These are phyloP conservation scores for Urocynchramus pylzowi DNA, from an alignment of 2,113 vertebrate species.

Conservation along the genomic window DNA sequence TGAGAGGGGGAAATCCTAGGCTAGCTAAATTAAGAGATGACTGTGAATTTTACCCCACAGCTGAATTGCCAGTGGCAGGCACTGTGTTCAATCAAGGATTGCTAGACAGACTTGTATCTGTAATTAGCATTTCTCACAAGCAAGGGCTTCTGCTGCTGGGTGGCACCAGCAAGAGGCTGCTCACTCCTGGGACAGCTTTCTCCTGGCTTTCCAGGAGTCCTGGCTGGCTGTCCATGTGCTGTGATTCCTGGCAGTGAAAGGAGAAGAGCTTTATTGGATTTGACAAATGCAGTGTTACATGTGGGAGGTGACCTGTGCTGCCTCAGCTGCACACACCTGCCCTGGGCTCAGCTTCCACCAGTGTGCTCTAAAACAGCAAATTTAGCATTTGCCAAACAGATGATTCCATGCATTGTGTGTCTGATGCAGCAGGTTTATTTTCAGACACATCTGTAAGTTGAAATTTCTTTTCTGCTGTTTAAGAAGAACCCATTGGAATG, in stretches of 20 bases:
- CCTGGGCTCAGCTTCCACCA: not conserved
- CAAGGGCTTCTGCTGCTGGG: not conserved
- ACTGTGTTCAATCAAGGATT: not conserved
- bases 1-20: not conserved
- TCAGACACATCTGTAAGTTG: not conserved
- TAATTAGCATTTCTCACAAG: not conserved
- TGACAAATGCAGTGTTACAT: not conserved
- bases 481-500: not conserved
- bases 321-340: not conserved
- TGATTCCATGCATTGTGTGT: not conserved
- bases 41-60: not conserved
- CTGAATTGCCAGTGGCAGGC: not conserved
- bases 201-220: fast-evolving
- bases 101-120: not conserved
- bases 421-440: not conserved
- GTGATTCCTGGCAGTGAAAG: not conserved
- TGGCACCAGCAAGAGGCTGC: not conserved
- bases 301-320: not conserved
- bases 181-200: not conserved
- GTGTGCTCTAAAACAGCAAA: not conserved
- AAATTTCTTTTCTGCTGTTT: not conserved
- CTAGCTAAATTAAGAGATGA: not conserved
- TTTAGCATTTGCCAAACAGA: not conserved
- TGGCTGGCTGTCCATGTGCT: not conserved
- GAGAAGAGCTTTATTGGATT: not conserved